Evolutionary conservation across 2,888 invertebrate species (phyloP).

Genomic region (Volucella inflata): DNA sequence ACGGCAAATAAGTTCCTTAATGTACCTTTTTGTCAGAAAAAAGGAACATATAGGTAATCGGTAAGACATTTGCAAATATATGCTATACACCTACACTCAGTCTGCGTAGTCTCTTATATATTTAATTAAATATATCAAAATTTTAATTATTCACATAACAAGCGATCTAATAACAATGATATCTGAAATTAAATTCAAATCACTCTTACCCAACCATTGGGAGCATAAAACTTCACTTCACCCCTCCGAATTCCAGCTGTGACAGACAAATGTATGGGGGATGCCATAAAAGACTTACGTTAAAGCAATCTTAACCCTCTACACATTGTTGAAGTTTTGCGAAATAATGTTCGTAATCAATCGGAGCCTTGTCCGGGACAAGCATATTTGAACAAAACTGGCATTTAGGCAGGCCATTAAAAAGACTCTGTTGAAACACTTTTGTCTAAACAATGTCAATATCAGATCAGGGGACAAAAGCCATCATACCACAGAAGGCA

Average conservation of each 20-base stretch:
- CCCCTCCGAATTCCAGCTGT: background rate
- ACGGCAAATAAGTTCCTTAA: too few species aligned
- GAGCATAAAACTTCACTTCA: too few species aligned
- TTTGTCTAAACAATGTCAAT: conserved; percentile 15
- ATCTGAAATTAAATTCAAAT: conserved; percentile 12
- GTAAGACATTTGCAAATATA: too few species aligned
- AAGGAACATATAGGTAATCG: too few species aligned
- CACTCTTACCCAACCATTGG: background rate
- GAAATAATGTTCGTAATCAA: conserved; percentile 44
- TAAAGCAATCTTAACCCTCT: conserved; percentile 34
- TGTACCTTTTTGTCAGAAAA: too few species aligned
- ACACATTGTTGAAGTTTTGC: conserved; percentile 6
- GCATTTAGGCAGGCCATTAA: conserved; percentile 1
- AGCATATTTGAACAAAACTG: background rate
- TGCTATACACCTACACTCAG: too few species aligned
- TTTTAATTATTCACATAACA: too few species aligned
- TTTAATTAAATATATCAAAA: too few species aligned
- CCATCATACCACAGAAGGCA: background rate
- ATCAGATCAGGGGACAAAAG: background rate
- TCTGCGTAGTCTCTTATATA: too few species aligned
- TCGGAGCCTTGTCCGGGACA: conserved; percentile 8
- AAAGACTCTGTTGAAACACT: conserved; percentile 23
- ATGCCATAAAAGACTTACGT: conserved; percentile 20
- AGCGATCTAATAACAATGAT: too few species aligned
- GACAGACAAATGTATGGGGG: conserved; percentile 8